These are phyloP conservation scores for Hipparchia semele DNA, from an alignment of 2,888 invertebrate species.

Conservation along the genomic window DNA sequence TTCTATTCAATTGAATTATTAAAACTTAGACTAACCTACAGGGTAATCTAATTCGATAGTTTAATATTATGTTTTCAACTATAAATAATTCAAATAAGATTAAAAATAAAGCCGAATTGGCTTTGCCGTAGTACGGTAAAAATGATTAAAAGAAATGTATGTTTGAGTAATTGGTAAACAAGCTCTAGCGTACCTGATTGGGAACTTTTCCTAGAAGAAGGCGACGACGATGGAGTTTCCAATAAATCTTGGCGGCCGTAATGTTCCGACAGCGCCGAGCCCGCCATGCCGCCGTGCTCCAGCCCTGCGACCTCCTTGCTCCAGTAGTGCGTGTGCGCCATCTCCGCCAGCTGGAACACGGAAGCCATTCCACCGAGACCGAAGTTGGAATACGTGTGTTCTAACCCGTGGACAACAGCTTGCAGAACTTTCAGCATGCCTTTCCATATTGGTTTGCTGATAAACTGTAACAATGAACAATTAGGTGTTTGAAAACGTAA, in stretches of 20 bases:
- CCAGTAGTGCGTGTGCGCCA: slow-evolving; percentile 99
- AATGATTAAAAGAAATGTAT: background rate
- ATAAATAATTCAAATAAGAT: too few relatives aligned
- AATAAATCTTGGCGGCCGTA: slow-evolving; percentile 54
- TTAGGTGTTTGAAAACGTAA: background rate
- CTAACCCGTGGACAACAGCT: slow-evolving; percentile 94
- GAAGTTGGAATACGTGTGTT: slow-evolving; percentile 95
- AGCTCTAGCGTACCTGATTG: slow-evolving; percentile 78
- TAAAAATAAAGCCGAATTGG: too few relatives aligned
- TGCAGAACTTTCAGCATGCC: slow-evolving; percentile 97
- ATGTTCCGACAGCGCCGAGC: slow-evolving; percentile 62
- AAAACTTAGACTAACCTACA: too few relatives aligned
- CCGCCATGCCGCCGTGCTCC: slow-evolving; percentile 81
- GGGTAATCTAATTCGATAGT: background rate
- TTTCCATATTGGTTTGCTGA: slow-evolving; percentile 96
- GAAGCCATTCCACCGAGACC: slow-evolving; percentile 99
- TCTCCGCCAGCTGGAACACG: slow-evolving; percentile 98
- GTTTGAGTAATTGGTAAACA: background rate
- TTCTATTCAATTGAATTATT: too few relatives aligned
- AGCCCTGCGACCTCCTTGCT: slow-evolving; percentile 89
- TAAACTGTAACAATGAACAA: slow-evolving; percentile 83
- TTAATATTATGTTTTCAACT: too few relatives aligned
- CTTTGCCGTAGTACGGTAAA: too few relatives aligned
- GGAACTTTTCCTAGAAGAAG: slow-evolving; percentile 87
- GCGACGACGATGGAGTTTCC: slow-evolving; percentile 66